Base-by-base conservation (phyloP, 2,797 vertebrate genomes). In the Coranthus polyacanthus region DNA sequence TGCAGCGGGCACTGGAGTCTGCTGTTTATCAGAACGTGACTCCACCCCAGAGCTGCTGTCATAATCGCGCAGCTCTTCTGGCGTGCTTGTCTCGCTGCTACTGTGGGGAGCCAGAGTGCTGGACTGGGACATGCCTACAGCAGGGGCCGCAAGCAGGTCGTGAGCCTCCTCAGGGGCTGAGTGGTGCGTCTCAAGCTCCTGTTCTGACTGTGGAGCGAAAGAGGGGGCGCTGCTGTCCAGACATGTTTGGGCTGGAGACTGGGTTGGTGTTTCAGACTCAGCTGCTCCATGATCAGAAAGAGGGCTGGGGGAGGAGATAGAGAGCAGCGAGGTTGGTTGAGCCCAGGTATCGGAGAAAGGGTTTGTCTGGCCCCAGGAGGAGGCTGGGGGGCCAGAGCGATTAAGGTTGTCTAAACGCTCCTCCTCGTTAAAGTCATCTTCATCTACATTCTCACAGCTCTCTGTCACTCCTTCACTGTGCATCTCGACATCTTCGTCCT, bases 11-110 rank as follows among this genome's bases (percentile, higher is more conserved):
- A 94, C 89, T 0, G 90, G 93, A 0, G 90, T 94, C 41, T 90
- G 93, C 79, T 90, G 94, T 65, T 93, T 94, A 71, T 95, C 95
- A 0, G 95, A 95, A 8, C 76, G 94, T 0, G 95, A 96, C 86
- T 96, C 95, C 0, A 97, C 94, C 2, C 95, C 95, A 0, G 95
- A 96, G 76, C 96, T 97, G 78, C 96, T 97, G 85, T 98, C 96
- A 0, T 97, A 97, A 64, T 96, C 96, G 0, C 90, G 93, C n/a
- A 97, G 93, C 39, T 98, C 96, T 82, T 98, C 96, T 0, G 96
- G 96, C 0, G 96, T 97, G 90, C 96, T 97, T 0, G 95, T 96
- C 83, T 96, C 95, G 2, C 96, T 97, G 78, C 90, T 94, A 88
- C 96, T 96, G 81, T 94, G 94, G 12, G 91, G 93, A 0, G 92